These are phyloP conservation scores for Dendrocincla fuliginosa DNA, from an alignment of 2,797 vertebrate species.

Conservation along the genomic window DNA sequence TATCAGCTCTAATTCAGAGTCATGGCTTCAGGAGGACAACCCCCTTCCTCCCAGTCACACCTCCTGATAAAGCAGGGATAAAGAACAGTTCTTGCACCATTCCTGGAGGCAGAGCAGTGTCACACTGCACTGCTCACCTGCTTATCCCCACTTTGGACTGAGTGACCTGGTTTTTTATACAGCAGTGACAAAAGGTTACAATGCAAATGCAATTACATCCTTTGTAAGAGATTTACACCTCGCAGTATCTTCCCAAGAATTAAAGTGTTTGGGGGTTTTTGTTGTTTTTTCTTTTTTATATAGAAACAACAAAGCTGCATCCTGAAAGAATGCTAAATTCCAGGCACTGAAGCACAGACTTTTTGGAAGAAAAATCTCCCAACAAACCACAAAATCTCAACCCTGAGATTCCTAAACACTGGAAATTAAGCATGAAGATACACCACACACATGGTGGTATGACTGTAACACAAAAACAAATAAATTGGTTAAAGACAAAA, in stretches of 20 bases:
- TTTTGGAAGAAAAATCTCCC: background rate
- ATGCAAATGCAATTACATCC: background rate
- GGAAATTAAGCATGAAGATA: background rate
- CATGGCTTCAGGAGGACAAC: background rate
- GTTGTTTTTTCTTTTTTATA: background rate
- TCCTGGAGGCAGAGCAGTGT: background rate
- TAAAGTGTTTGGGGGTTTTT: no score
- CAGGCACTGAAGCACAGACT: background rate
- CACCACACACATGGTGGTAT: background rate
- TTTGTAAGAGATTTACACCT: background rate
- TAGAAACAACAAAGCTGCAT: background rate
- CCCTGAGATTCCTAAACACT: background rate
- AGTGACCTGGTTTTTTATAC: background rate
- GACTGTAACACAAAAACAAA: background rate
- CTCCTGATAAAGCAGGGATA: background rate
- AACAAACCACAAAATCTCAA: background rate
- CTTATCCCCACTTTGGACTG: background rate
- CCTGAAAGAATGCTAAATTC: background rate
- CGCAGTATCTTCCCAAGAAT: background rate
- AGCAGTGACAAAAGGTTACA: background rate
- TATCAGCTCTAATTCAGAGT: background rate
- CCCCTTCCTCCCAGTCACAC: background rate
- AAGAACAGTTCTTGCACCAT: background rate
- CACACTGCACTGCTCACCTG: background rate
- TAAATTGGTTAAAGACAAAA: background rate